Conservation (phyloP, 1,140 invertebrate species). For the Hermatobates lingyangjiaoensis region DNA sequence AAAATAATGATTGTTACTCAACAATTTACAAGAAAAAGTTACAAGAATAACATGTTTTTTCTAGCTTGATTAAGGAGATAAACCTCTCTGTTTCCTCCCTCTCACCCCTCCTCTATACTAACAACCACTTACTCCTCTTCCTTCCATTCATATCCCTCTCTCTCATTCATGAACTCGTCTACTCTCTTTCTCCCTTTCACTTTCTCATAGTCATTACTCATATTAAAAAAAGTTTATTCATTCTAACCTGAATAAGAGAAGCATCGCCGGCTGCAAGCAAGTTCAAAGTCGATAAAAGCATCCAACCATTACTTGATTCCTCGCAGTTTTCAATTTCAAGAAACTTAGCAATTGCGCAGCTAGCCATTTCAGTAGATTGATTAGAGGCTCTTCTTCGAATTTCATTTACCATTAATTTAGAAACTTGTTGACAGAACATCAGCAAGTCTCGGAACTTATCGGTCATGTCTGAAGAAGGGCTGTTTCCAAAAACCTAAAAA, state of each 20-base stretch:
- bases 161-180: no score
- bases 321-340: slow-evolving; percentile 81
- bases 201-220: no score
- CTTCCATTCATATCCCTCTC: no score
- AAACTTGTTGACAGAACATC: slow-evolving; percentile 84
- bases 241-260: slow-evolving; percentile 41
- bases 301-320: slow-evolving; percentile 91
- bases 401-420: slow-evolving; percentile 85
- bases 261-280: slow-evolving; percentile 68
- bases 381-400: slow-evolving; percentile 83
- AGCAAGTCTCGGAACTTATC: slow-evolving; percentile 88
- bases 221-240: no score
- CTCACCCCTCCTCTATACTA: no score
- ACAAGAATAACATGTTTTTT: no score
- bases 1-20: no score
- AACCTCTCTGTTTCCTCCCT: no score
- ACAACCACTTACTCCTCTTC: no score
- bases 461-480: slow-evolving; percentile 77
- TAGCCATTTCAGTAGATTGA: slow-evolving; percentile 86
- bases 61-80: no score
- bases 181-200: no score
- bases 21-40: no score
- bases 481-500: slow-evolving; percentile 69
- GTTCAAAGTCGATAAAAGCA: slow-evolving; percentile 79
- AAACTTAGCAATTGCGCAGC: slow-evolving; percentile 88